phyloP scores from a whole-genome alignment of 2,888 invertebrate genomes.

The Volucella bombylans region DNA sequence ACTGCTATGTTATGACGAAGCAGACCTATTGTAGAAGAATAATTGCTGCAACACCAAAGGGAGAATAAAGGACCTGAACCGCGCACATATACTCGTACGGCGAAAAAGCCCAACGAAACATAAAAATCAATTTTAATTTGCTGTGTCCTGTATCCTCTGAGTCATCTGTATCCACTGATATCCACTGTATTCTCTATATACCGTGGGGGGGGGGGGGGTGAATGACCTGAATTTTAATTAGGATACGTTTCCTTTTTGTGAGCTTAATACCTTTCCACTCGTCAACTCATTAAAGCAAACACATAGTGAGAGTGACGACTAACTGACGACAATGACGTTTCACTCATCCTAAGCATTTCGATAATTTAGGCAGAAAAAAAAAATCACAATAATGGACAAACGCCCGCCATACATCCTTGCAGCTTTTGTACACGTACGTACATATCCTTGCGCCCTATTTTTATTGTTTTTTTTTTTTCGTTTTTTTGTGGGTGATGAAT shows the following conservation, averaged over 20 bases:
- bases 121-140: slow-evolving; percentile 23
- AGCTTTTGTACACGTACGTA: neutral
- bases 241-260: slow-evolving; percentile 12
- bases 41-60: neutral
- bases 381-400: slow-evolving; percentile 37
- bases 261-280: neutral
- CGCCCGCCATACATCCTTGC: slow-evolving; percentile 42
- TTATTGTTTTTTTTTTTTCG: neutral
- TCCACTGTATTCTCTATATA: too few species aligned
- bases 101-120: slow-evolving; percentile 41
- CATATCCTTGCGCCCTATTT: too few species aligned
- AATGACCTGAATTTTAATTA: slow-evolving; percentile 69
- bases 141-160: slow-evolving; percentile 1
- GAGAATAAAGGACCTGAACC: neutral
- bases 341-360: slow-evolving; percentile 4
- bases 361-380: slow-evolving; percentile 16
- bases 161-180: neutral
- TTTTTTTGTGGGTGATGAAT: slow-evolving; percentile 55
- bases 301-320: too few species aligned
- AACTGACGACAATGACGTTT: neutral
- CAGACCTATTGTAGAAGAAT: neutral
- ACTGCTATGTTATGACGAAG: neutral
- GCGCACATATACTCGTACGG: too few species aligned
- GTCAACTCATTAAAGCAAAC: neutral
- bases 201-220: slow-evolving; percentile 1